These are phyloP conservation scores for Trogon melanurus DNA, from an alignment of 2,113 vertebrate genomes.

Conservation along the genomic window DNA sequence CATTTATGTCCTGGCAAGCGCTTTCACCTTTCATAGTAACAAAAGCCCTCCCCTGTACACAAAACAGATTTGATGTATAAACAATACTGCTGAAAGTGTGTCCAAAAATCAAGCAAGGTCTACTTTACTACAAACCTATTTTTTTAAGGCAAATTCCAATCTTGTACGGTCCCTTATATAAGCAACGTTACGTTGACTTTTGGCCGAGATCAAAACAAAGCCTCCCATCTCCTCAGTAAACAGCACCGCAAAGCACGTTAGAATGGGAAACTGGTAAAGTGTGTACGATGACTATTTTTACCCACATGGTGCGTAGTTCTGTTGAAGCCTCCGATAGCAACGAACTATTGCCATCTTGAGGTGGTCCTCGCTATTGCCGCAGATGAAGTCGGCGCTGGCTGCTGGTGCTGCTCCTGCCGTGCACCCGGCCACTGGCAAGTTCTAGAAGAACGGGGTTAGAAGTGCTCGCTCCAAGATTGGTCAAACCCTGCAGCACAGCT, in stretches of 20 bases:
- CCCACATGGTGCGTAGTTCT: background rate
- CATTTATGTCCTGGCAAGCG: background rate
- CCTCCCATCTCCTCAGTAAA: background rate
- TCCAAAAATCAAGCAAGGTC: background rate
- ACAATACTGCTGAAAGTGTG: background rate
- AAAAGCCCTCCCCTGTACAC: background rate
- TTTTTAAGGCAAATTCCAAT: background rate
- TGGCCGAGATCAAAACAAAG: constrained; percentile 27
- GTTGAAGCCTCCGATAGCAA: background rate
- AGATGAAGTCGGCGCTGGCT: too few species aligned
- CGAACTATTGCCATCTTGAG: constrained; percentile 56
- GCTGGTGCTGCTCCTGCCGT: background rate
- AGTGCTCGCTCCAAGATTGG: rapidly evolving
- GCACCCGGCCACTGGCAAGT: rapidly evolving
- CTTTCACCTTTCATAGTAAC: background rate
- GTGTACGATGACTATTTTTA: background rate
- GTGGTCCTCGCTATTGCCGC: background rate
- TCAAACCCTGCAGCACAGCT: background rate
- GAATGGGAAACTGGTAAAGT: background rate
- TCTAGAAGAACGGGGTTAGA: background rate
- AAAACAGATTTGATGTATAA: background rate
- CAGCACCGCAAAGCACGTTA: background rate
- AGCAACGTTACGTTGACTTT: background rate
- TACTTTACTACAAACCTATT: background rate
- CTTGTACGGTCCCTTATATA: background rate